Conservation (phyloP, 2,888 invertebrate genomes). For the Melipona bicolor region DNA sequence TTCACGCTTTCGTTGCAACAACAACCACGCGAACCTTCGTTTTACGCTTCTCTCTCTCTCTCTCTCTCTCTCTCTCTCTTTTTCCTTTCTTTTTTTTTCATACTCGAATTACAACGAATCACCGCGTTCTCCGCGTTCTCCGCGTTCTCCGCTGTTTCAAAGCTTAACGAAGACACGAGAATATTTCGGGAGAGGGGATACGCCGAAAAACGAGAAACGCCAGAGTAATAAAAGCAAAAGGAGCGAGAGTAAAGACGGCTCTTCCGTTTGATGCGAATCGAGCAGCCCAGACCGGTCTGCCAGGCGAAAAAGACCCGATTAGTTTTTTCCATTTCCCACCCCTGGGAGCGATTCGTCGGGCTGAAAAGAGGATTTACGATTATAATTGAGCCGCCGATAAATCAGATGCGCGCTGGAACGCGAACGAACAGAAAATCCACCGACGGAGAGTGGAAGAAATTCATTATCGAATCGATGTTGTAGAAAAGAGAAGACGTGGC, state of each 20-base stretch:
- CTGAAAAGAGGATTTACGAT: conserved; percentile 59
- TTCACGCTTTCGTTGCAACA: neutral
- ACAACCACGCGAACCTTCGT: neutral
- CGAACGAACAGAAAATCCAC: conserved; percentile 12
- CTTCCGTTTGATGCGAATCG: neutral
- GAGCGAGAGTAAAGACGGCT: neutral
- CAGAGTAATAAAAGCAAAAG: neutral
- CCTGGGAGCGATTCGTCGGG: conserved; percentile 53
- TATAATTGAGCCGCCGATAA: conserved; percentile 63
- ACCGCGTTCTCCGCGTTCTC: neutral
- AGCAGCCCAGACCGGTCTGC: neutral
- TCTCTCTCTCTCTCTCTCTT: neutral
- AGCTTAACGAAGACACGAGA: neutral
- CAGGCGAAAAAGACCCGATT: conserved; percentile 8
- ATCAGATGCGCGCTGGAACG: conserved; percentile 46
- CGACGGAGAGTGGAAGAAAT: conserved; percentile 29
- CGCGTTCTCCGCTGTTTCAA: neutral
- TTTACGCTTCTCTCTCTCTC: neutral
- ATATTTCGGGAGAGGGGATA: neutral
- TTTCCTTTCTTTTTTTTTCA: neutral
- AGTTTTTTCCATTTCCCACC: conserved; percentile 50
- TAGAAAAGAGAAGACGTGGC: neutral
- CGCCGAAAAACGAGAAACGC: neutral
- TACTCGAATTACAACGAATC: neutral
- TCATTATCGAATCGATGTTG: conserved; percentile 31